These are phyloP conservation scores for Ageneiosus marmoratus DNA, from an alignment of 2,113 vertebrate genomes.

Conservation along the genomic window DNA sequence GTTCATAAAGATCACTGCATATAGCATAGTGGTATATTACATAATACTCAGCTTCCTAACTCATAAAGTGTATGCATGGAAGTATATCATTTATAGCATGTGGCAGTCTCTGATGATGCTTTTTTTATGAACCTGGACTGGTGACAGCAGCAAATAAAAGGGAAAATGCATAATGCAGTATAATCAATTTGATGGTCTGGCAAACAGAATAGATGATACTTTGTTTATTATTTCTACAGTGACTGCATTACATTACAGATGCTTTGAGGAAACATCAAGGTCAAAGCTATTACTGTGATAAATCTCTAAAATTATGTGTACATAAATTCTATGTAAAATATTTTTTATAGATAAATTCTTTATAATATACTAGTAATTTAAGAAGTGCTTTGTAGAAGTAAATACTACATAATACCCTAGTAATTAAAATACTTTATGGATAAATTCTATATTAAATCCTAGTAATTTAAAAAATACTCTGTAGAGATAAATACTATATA, in stretches of 20 bases:
- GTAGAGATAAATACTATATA: background rate
- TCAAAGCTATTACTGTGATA: background rate
- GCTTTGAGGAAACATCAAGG: background rate
- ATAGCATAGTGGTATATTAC: background rate
- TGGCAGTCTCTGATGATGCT: background rate
- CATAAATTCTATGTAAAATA: too few relatives aligned
- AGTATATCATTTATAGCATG: background rate
- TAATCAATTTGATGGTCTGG: background rate
- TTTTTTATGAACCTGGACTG: background rate
- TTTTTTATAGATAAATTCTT: too few relatives aligned
- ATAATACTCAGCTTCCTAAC: background rate
- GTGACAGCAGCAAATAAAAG: background rate
- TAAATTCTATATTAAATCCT: too few relatives aligned
- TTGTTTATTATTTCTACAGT: background rate
- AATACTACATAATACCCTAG: background rate
- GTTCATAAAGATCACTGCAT: constrained; percentile 49
- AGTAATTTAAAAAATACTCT: too few relatives aligned
- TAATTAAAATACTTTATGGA: too few relatives aligned
- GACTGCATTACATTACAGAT: background rate
- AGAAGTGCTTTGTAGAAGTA: background rate
- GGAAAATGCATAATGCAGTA: background rate
- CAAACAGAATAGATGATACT: background rate
- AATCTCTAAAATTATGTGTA: background rate
- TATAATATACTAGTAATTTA: too few relatives aligned
- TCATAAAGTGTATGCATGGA: background rate